These are phyloP conservation scores for Xestia ashworthii DNA, from an alignment of 2,888 invertebrate species.

Conservation along the genomic window DNA sequence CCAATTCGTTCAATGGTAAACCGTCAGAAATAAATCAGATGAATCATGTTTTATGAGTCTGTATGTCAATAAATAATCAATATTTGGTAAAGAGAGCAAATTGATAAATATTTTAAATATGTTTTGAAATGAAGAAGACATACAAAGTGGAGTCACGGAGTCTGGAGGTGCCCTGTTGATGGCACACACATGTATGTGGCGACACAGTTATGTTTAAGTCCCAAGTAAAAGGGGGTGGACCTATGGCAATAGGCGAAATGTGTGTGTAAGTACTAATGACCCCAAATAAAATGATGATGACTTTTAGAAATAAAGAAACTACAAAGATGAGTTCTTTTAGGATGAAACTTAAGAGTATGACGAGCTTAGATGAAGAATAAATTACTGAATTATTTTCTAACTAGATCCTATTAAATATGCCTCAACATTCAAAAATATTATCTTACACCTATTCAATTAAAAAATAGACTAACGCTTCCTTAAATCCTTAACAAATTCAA, in stretches of 20 bases:
- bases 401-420: background rate
- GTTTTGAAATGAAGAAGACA: background rate
- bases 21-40: constrained; percentile 30
- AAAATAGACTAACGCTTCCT: constrained; percentile 45
- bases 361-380: background rate
- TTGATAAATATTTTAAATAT: background rate
- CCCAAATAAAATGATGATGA: too few species aligned
- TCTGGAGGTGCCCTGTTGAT: too few species aligned
- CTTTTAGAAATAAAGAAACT: too few species aligned
- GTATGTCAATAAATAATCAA: constrained; percentile 10
- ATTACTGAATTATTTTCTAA: background rate
- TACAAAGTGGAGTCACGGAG: too few species aligned
- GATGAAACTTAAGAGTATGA: too few species aligned
- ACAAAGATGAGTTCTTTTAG: too few species aligned
- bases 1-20: constrained; percentile 12
- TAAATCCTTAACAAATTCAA: constrained; percentile 61
- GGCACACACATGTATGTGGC: too few species aligned
- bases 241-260: too few species aligned
- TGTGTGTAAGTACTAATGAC: too few species aligned
- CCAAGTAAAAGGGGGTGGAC: too few species aligned
- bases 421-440: background rate
- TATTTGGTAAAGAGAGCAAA: constrained; percentile 4
- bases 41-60: constrained; percentile 21
- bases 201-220: too few species aligned
- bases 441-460: constrained; percentile 18